Base-by-base conservation (phyloP, 2,888 invertebrate genomes). In the Agrochola litura region DNA sequence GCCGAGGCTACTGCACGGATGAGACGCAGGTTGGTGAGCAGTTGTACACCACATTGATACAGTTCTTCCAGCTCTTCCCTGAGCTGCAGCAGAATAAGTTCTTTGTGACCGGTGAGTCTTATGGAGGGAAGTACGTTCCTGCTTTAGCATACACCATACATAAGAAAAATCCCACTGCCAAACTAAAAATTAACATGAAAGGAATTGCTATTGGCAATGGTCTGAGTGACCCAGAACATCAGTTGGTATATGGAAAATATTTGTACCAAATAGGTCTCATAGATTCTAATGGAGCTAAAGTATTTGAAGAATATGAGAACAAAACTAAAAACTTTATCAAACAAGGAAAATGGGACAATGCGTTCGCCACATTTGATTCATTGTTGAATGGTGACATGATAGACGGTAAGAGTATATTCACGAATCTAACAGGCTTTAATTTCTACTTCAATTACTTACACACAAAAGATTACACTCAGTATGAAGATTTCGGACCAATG, bases 91-190 rank as follows among this genome's bases (percentile, higher is more conserved):
- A 95, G 1, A 98, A 98, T 89, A 98, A 98, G 71, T 99, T 99
- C 93, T 99, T 97, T 95, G 97, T 99, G 0, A 98, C 98, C 0
- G 99, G 99, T 1, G 99, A 99, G 95, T 99, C 99, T 0, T 99
- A 99, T 91, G 99, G 97, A 64, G 99, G 99, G 0, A 97, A 97
- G 86, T 97, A 97, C 92, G 97, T 97, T 0, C 99, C 99, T 1
- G 98, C 99, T 0, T 93, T 98, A 70, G 97, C 97, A 0, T 97
- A 98, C 91, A 97, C 98, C 0, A 98, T 98, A 76, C 97, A 98
- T 88, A 97, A 97, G 85, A 97, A 97, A 75, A 97, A 97, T 83
- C 97, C 98, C 0, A 92, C 96, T 73, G 94, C 97, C 9, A 97
- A 97, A 90, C 97, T 98, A 43, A 98, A 97, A 92, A 98, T 98